A percentile compares a stretch with the other conserved stretches of the same genome.
Conservation (phyloP, 2,113 vertebrate genomes). For the Phalacrocorax pelagicus region DNA sequence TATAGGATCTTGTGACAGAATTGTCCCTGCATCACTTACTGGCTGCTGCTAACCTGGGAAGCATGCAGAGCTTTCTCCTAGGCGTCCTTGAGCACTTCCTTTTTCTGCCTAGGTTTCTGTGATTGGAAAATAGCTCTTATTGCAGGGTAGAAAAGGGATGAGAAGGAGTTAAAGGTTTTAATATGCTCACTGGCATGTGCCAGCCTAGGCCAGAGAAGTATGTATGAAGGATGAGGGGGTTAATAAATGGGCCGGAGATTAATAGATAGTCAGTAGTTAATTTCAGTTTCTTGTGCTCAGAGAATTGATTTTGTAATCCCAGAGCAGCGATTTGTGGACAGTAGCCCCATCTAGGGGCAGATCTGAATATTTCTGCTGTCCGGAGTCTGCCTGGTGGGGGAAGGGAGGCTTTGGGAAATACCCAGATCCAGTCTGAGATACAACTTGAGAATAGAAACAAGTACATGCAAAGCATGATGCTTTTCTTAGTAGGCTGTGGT, state of each 20-base stretch:
- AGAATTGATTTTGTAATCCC: not conserved
- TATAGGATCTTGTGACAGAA: not conserved
- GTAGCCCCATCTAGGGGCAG: conserved; percentile 74
- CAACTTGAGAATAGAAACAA: not conserved
- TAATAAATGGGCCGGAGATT: conserved; percentile 59
- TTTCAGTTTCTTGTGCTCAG: not conserved
- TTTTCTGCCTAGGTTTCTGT: not conserved
- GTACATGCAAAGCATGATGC: not conserved
- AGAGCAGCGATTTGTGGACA: not conserved
- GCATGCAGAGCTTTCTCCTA: not conserved
- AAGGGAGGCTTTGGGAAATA: not conserved
- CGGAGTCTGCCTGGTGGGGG: not conserved
- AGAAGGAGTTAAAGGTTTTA: not conserved
- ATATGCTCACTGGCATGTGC: not conserved
- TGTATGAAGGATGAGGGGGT: conserved; percentile 33
- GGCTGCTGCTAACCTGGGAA: not conserved
- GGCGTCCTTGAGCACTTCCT: not conserved
- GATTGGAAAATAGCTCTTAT: not conserved
- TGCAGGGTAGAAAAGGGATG: not conserved
- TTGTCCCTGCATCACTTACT: not conserved
- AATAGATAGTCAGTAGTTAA: conserved; percentile 61
- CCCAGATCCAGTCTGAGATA: not conserved
- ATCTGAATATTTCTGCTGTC: not conserved
- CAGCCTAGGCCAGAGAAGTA: not conserved
- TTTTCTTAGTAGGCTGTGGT: not conserved